Percentiles rank a stretch among this genome's conserved stretches.
These are phyloP conservation scores for Phylloscopus trochilus DNA, from an alignment of 2,113 vertebrate genomes.

Conservation along the genomic window DNA sequence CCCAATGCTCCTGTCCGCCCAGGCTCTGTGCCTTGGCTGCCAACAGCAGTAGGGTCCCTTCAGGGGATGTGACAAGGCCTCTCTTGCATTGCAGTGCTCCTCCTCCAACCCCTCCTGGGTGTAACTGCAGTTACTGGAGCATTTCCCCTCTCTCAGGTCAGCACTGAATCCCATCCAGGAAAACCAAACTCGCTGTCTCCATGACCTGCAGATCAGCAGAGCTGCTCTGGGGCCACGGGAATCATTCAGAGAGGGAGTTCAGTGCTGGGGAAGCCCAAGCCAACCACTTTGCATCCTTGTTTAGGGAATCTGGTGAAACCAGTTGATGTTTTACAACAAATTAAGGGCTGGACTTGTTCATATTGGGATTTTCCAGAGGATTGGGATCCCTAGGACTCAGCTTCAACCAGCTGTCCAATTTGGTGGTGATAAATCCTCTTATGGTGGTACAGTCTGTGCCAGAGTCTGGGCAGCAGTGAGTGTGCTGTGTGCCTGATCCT, in stretches of 20 bases:
- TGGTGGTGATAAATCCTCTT: background rate
- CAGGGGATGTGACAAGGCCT: background rate
- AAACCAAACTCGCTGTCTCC: background rate
- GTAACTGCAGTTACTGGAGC: background rate
- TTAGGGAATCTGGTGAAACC: background rate
- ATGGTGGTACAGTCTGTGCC: background rate
- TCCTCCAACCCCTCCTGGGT: background rate
- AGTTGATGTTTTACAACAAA: background rate
- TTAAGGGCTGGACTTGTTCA: background rate
- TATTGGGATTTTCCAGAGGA: background rate
- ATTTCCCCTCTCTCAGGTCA: background rate
- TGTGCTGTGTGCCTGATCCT: background rate
- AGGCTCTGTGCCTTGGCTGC: background rate
- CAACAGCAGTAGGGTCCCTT: background rate
- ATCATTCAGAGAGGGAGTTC: rapidly evolving
- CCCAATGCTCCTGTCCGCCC: background rate
- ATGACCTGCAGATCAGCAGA: background rate
- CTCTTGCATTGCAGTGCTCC: background rate
- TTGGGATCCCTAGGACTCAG: background rate
- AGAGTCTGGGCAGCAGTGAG: background rate
- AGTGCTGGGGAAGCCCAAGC: background rate
- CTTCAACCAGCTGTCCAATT: background rate
- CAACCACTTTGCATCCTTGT: background rate
- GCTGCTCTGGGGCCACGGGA: background rate
- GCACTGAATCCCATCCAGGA: background rate